These are phyloP conservation scores for Philereme transversata DNA, from an alignment of 2,888 invertebrate genomes.

Conservation along the genomic window DNA sequence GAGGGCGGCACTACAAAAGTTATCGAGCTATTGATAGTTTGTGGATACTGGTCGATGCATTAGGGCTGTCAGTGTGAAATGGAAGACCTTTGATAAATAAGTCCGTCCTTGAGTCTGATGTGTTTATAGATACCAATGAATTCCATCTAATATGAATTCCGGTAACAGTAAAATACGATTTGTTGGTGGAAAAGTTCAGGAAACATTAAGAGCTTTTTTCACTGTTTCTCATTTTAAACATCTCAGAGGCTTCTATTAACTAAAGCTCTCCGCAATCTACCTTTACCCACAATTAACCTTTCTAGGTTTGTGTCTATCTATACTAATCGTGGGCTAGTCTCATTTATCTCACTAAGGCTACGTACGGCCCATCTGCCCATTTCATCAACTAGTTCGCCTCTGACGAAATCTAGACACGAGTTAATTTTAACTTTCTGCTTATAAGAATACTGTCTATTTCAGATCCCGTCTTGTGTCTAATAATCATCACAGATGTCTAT, in stretches of 20 bases:
- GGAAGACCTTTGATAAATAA: background rate
- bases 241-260: no score
- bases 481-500: background rate
- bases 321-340: background rate
- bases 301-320: no score
- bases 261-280: background rate
- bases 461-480: background rate
- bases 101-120: conserved; percentile 1
- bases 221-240: no score
- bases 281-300: background rate
- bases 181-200: background rate
- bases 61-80: conserved; percentile 38
- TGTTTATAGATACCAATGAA: conserved; percentile 5
- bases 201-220: no score
- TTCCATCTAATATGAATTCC: background rate
- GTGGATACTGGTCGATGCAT: conserved; percentile 42
- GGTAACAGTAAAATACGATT: background rate
- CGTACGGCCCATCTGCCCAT: background rate
- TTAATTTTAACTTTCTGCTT: no score
- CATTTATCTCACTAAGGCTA: background rate
- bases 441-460: no score
- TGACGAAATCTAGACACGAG: no score
- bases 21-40: conserved; percentile 58
- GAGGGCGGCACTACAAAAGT: conserved; percentile 47
- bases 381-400: background rate